These are phyloP conservation scores for Channallabes apus DNA, from an alignment of 2,797 vertebrate genomes.

Conservation along the genomic window DNA sequence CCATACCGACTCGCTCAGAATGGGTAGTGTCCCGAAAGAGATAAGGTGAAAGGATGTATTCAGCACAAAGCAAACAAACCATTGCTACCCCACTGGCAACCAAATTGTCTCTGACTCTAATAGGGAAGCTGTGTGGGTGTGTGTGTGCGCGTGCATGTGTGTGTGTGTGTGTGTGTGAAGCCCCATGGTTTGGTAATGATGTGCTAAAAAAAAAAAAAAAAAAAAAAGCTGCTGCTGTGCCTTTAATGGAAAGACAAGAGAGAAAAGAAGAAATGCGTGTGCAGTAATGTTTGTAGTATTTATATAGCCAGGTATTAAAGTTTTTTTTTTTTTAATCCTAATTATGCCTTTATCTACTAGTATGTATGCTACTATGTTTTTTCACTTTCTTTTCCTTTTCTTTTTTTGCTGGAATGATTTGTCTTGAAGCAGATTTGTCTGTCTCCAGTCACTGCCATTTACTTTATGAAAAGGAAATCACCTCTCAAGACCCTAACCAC, in stretches of 20 bases:
- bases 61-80: conserved; percentile 82
- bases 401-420: conserved; percentile 48
- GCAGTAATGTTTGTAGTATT: conserved; percentile 54
- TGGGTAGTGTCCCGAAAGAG: conserved; percentile 48
- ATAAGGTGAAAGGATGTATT: conserved; percentile 68
- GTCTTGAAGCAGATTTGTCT: conserved; percentile 71
- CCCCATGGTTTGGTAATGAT: conserved; percentile 75
- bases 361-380: conserved; percentile 30
- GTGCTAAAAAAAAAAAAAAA: no score
- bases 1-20: conserved; percentile 34
- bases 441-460: conserved; percentile 81
- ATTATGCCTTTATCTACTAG: not conserved
- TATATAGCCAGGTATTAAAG: conserved; percentile 9
- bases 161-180: conserved; percentile 59
- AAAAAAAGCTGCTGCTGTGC: conserved; percentile 63
- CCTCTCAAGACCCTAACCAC: conserved; percentile 59
- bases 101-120: conserved; percentile 79
- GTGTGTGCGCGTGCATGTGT: not conserved
- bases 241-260: conserved; percentile 62
- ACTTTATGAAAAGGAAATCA: conserved; percentile 72
- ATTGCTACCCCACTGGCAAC: conserved; percentile 77
- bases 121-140: conserved; percentile 70
- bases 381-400: not conserved
- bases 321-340: not conserved
- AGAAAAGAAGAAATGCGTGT: conserved; percentile 63